Percentiles rank a stretch among this genome's conserved stretches.
Evolutionary conservation across 2,113 vertebrate species (phyloP).

Genomic region (Alligator mississippiensis): DNA sequence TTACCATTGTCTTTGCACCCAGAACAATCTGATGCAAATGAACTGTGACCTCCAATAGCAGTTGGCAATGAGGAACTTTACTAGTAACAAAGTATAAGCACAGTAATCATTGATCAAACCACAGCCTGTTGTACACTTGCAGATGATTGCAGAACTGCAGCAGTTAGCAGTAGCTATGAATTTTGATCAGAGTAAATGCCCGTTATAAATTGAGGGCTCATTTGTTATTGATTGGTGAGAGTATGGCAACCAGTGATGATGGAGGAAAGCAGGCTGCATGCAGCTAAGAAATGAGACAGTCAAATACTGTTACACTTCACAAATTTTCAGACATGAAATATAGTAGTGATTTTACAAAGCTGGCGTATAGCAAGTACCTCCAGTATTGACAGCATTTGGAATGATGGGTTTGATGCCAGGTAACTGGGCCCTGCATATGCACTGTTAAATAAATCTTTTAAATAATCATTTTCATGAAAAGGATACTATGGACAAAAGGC

Average conservation of each 20-base stretch:
- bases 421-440: background rate
- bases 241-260: background rate
- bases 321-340: conserved; percentile 36
- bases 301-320: conserved; percentile 34
- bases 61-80: background rate
- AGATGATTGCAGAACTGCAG: background rate
- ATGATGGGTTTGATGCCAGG: background rate
- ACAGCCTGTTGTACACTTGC: background rate
- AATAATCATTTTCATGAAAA: background rate
- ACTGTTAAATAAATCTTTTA: conserved; percentile 29
- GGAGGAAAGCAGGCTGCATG: conserved; percentile 17
- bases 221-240: conserved; percentile 48
- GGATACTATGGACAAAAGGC: background rate
- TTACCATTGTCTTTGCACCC: background rate
- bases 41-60: conserved; percentile 30
- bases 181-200: conserved; percentile 61
- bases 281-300: conserved; percentile 32
- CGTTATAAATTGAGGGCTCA: background rate
- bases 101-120: conserved; percentile 18
- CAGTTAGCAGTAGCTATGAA: conserved; percentile 53
- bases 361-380: background rate
- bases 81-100: background rate
- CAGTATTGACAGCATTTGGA: background rate
- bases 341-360: conserved; percentile 7
- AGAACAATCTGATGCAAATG: background rate